Percentiles rank a stretch among this genome's conserved stretches.
Conservation (phyloP, 2,888 invertebrate genomes). For the Achlya flavicornis region DNA sequence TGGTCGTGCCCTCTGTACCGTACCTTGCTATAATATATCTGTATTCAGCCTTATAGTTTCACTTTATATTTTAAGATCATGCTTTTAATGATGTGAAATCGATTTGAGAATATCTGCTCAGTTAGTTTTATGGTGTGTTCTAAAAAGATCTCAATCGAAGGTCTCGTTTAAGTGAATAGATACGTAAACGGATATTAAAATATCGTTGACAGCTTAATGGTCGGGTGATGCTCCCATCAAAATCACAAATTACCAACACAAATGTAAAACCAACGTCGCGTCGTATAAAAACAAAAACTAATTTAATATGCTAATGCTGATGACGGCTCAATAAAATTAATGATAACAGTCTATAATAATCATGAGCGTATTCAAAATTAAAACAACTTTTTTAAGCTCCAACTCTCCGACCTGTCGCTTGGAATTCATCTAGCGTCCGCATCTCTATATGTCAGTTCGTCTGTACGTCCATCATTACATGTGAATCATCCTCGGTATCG, state of each 20-base stretch:
- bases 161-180: slow-evolving; percentile 27
- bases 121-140: slow-evolving; percentile 19
- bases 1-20: slow-evolving; percentile 77
- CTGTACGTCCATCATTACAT: slow-evolving; percentile 73
- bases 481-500: slow-evolving; percentile 78
- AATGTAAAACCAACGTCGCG: slow-evolving; percentile 37
- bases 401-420: slow-evolving; percentile 51
- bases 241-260: slow-evolving; percentile 43
- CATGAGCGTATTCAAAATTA: slow-evolving; percentile 45
- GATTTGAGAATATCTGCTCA: slow-evolving; percentile 32
- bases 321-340: slow-evolving; percentile 65
- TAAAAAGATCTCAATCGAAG: slow-evolving; percentile 40
- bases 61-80: slow-evolving; percentile 68
- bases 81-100: slow-evolving; percentile 49
- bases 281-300: slow-evolving; percentile 49
- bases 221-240: slow-evolving; percentile 41
- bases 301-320: slow-evolving; percentile 59
- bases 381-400: slow-evolving; percentile 41
- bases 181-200: slow-evolving; percentile 43
- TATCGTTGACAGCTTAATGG: slow-evolving; percentile 56
- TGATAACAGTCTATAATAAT: slow-evolving; percentile 51
- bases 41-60: slow-evolving; percentile 68
- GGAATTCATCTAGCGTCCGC: slow-evolving; percentile 71
- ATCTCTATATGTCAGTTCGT: slow-evolving; percentile 68
- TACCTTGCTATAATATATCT: slow-evolving; percentile 62